Percentiles rank a stretch among this genome's conserved stretches.
Evolutionary conservation across 2,113 vertebrate genomes (phyloP).

Genomic region (Marmota flaviventris): DNA sequence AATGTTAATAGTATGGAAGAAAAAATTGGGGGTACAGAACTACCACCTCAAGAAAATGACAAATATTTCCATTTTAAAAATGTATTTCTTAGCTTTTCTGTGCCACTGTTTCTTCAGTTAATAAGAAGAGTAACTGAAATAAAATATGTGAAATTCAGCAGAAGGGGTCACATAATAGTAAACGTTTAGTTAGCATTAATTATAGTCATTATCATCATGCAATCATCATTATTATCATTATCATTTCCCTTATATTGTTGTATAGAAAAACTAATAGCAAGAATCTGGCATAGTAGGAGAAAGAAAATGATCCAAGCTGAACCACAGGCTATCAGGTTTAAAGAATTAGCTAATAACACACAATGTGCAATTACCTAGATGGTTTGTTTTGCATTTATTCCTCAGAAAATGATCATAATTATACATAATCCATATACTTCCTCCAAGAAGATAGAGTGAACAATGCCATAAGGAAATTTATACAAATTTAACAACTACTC

Average conservation of each 20-base stretch:
- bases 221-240: not conserved
- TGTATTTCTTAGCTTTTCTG: not conserved
- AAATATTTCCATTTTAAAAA: not conserved
- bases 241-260: not conserved
- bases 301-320: not conserved
- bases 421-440: not conserved
- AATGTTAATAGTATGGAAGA: not conserved
- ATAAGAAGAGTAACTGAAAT: not conserved
- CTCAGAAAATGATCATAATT: not conserved
- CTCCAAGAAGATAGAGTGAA: not conserved
- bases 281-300: not conserved
- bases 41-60: not conserved
- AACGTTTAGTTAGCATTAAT: constrained; percentile 17
- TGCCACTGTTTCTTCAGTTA: constrained; percentile 26
- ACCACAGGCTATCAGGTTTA: not conserved
- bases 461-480: not conserved
- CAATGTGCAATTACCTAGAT: not conserved
- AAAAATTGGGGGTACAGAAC: not conserved
- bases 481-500: not conserved
- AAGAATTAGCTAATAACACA: not conserved
- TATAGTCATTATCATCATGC: not conserved
- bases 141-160: not conserved
- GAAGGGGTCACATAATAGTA: not conserved
- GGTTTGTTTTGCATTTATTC: not conserved
- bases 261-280: not conserved